Evolutionary conservation across 2,113 vertebrate genomes (phyloP), one percentile per base, ranked within the genome.

Genomic region (Oostethus manadensis): DNA sequence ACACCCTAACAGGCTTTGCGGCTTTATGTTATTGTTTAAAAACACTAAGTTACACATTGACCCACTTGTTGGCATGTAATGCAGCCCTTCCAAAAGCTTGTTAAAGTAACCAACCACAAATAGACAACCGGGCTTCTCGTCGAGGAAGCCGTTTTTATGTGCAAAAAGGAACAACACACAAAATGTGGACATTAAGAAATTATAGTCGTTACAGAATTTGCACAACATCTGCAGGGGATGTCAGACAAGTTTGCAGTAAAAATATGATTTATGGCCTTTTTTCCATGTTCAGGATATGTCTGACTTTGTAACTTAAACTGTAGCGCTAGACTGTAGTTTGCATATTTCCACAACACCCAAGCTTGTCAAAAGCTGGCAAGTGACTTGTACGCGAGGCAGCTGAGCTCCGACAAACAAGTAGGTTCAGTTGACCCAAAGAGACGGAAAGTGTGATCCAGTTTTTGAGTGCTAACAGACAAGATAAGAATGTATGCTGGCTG

Each of bases 1-100:
- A 70, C n/a, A 76, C 62, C 70, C 82, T 83, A 81, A 85, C 75
- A 9, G 66, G 73, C 60, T 88, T 85, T 83, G 86, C 84, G 68
- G 69, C 71, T 69, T 63, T 51, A 58, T 61, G 74, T 85, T 60
- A 81, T 76, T 80, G 84, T 66, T 79, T 70, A 50, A 80, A 87
- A 88, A 83, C 86, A 81, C 84, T 83, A 68, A 61, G 71, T 71
- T 58, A 70, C 61, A 78, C 61, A 78, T 79, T 83, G 82, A 75
- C 69, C 64, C 63, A 68, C 63, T 73, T 56, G 56, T 70, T 73
- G 70, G 82, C 71, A 61, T 69, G 62, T 65, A 77, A 45, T 21
- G 8, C 54, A 33, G 29, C 29, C 29, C 29, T 33, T 33, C 7
- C 1, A 7, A 33, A 8, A 8, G 1, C 4, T 18, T 5, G 11